Percentiles rank a stretch among this genome's conserved stretches.
Conservation (phyloP, 2,888 invertebrate genomes). For the Tuta absoluta region DNA sequence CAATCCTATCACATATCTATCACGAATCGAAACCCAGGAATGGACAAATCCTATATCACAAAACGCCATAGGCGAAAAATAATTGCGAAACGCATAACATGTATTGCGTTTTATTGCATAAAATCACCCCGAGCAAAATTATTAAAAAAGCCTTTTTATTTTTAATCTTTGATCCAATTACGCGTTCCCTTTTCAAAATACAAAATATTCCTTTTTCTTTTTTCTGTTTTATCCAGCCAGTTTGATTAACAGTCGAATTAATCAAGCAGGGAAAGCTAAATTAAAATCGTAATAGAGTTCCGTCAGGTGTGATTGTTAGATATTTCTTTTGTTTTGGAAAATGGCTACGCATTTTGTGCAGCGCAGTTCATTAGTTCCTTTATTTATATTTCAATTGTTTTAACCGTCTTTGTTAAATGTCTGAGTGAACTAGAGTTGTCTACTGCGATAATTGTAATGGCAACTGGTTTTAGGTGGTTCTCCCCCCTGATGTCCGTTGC, state of each 20-base stretch:
- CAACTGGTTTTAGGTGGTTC: too few relatives aligned
- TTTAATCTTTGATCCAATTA: conserved; percentile 56
- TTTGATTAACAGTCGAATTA: conserved; percentile 63
- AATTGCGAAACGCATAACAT: conserved; percentile 44
- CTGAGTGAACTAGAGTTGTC: too few relatives aligned
- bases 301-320: conserved; percentile 23
- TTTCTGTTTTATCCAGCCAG: conserved; percentile 35
- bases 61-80: conserved; percentile 32
- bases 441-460: too few relatives aligned
- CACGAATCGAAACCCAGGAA: too few relatives aligned
- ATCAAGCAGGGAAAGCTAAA: conserved; percentile 45
- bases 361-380: conserved; percentile 1
- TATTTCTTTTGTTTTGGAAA: conserved; percentile 20
- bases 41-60: not conserved
- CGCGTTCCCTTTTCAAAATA: conserved; percentile 51
- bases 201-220: conserved; percentile 42
- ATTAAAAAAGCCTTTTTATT: conserved; percentile 41
- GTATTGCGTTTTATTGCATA: conserved; percentile 29
- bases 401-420: not conserved
- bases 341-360: not conserved
- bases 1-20: too few relatives aligned
- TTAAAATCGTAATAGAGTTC: conserved; percentile 41
- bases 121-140: conserved; percentile 40
- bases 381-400: not conserved
- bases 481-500: too few relatives aligned